phyloP scores from a whole-genome alignment of 1,140 invertebrate genomes.

The Pollicipes pollicipes region DNA sequence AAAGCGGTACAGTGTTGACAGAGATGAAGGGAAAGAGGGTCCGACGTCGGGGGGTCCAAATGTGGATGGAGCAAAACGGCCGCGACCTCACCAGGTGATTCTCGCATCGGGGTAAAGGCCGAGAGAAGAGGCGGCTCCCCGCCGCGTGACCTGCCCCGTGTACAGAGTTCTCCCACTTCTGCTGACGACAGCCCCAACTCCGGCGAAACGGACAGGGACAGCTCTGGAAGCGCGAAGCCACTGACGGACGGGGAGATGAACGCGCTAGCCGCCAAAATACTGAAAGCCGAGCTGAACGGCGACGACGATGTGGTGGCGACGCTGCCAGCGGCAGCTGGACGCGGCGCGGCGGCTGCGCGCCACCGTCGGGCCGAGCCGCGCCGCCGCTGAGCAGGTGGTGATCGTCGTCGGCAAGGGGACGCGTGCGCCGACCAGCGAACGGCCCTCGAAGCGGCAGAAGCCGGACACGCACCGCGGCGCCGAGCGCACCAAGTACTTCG shows the following conservation, averaged over 20 bases:
- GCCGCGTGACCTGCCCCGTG: too few species aligned
- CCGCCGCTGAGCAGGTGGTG: constrained; percentile 14
- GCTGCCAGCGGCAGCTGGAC: constrained; percentile 54
- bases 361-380: background rate
- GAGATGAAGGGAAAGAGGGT: too few species aligned
- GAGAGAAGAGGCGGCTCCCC: too few species aligned
- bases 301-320: constrained; percentile 43
- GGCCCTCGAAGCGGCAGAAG: constrained; percentile 33
- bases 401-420: constrained; percentile 8
- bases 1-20: background rate
- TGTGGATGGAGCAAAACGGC: too few species aligned
- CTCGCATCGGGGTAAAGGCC: background rate
- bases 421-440: constrained; percentile 11
- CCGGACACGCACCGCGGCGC: constrained; percentile 50
- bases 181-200: too few species aligned
- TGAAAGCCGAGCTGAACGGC: constrained; percentile 73
- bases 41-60: too few species aligned
- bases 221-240: too few species aligned
- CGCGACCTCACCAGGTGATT: too few species aligned
- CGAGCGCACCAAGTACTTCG: constrained; percentile 62
- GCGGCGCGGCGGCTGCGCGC: constrained; percentile 36
- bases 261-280: constrained; percentile 61
- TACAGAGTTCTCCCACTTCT: too few species aligned
- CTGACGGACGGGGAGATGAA: constrained; percentile 62
- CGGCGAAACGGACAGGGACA: background rate